phyloP scores from a whole-genome alignment of 1,140 invertebrate genomes.

The Wiebesia pumilae region DNA sequence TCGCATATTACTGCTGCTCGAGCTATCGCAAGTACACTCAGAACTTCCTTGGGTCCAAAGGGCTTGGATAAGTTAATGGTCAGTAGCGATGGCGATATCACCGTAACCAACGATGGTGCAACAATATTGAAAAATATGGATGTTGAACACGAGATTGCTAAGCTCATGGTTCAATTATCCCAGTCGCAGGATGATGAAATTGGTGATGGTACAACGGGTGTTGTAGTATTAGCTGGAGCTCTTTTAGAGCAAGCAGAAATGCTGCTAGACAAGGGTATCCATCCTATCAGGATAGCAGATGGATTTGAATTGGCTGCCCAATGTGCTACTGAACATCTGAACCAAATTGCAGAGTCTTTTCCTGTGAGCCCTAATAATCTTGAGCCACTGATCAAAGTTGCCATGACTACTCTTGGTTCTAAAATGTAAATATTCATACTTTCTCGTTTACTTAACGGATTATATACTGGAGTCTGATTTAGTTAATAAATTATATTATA shows the following conservation, averaged over 20 bases:
- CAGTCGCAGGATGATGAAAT: constrained; percentile 99
- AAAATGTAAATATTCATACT: constrained; percentile 86
- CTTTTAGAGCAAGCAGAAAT: constrained; percentile 96
- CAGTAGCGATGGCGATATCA: constrained; percentile 97
- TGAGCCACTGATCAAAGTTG: constrained; percentile 94
- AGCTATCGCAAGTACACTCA: constrained; percentile 91
- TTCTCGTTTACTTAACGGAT: too few species aligned
- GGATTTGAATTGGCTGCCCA: constrained; percentile 98
- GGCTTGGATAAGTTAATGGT: constrained; percentile 98
- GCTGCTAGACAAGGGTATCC: constrained; percentile 96
- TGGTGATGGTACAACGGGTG: constrained; percentile 99
- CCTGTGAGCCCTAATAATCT: constrained; percentile 87
- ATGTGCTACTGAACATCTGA: constrained; percentile 90
- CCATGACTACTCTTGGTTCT: constrained; percentile 99
- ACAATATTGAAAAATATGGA: constrained; percentile 99
- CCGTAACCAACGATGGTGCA: constrained; percentile 99
- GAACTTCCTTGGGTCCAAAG: constrained; percentile 97
- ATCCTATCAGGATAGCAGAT: constrained; percentile 99
- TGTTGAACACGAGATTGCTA: constrained; percentile 98
- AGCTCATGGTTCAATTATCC: constrained; percentile 97
- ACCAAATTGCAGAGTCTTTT: constrained; percentile 92
- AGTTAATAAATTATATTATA: too few species aligned
- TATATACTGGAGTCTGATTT: too few species aligned
- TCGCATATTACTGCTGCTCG: constrained; percentile 97
- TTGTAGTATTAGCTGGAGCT: constrained; percentile 94